These are phyloP conservation scores for Sebastes minor DNA, from an alignment of 2,797 vertebrate species.

Conservation along the genomic window DNA sequence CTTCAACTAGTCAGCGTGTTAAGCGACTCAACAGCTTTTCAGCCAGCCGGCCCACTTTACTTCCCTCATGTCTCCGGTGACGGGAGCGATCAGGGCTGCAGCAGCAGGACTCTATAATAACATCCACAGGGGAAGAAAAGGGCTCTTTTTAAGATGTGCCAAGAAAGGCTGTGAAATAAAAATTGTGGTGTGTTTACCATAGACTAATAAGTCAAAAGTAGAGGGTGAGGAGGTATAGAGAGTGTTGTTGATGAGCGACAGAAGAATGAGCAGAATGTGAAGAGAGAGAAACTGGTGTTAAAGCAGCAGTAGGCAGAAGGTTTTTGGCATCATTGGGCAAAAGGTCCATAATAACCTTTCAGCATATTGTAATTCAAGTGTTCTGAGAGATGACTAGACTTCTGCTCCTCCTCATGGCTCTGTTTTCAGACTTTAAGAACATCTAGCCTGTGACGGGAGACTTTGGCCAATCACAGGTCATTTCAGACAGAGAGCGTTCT, in stretches of 20 bases:
- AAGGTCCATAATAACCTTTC: too few relatives aligned
- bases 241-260: slow-evolving; percentile 4
- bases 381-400: too few relatives aligned
- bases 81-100: slow-evolving; percentile 75
- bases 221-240: background rate
- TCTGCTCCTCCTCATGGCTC: too few relatives aligned
- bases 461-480: too few relatives aligned
- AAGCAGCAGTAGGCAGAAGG: too few relatives aligned
- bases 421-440: too few relatives aligned
- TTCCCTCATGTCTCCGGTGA: slow-evolving; percentile 56
- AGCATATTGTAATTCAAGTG: too few relatives aligned
- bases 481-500: too few relatives aligned
- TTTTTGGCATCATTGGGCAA: too few relatives aligned
- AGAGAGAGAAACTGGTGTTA: background rate
- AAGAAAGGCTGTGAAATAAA: slow-evolving; percentile 81
- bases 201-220: slow-evolving; percentile 46
- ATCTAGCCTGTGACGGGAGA: too few relatives aligned
- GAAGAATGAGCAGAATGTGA: background rate
- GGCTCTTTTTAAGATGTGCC: slow-evolving; percentile 82
- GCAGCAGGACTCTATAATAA: slow-evolving; percentile 48
- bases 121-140: slow-evolving; percentile 43
- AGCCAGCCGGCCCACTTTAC: background rate
- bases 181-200: slow-evolving; percentile 68
- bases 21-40: slow-evolving; percentile 26
- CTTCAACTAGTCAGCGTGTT: background rate